phyloP scores from a whole-genome alignment of 2,888 invertebrate genomes.

The Trilocha varians region DNA sequence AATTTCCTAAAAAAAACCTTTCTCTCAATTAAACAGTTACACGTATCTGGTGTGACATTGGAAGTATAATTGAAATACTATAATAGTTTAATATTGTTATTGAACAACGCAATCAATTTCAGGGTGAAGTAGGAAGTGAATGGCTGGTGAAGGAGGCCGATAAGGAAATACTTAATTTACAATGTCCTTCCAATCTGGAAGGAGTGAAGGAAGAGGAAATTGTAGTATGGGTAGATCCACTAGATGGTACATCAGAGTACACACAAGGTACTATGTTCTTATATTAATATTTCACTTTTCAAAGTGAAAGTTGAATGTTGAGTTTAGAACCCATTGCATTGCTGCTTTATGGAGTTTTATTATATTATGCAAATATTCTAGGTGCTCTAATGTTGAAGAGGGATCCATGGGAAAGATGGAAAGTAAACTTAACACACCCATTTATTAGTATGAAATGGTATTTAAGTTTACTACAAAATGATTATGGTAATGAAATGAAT shows the following conservation, averaged over 20 bases:
- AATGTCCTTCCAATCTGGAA: conserved; percentile 79
- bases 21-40: neutral
- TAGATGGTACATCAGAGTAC: conserved; percentile 98
- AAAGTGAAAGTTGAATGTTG: neutral
- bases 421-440: conserved; percentile 68
- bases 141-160: conserved; percentile 84
- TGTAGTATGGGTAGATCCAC: conserved; percentile 97
- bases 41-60: neutral
- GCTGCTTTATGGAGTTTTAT: neutral
- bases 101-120: conserved; percentile 7
- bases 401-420: conserved; percentile 71
- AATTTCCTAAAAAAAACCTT: neutral
- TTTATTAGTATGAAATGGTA: conserved; percentile 72
- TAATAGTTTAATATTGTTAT: neutral
- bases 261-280: conserved; percentile 80
- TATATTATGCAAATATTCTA: conserved; percentile 43
- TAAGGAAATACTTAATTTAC: conserved; percentile 73
- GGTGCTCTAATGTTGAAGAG: conserved; percentile 73
- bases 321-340: neutral
- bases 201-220: conserved; percentile 84
- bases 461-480: conserved; percentile 68
- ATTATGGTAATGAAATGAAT: conserved; percentile 57
- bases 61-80: neutral
- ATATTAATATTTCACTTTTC: neutral
- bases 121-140: conserved; percentile 76